Percentiles rank a stretch among this genome's conserved stretches.
Conservation (phyloP, 1,140 invertebrate genomes). For the Magallana ariakensis region DNA sequence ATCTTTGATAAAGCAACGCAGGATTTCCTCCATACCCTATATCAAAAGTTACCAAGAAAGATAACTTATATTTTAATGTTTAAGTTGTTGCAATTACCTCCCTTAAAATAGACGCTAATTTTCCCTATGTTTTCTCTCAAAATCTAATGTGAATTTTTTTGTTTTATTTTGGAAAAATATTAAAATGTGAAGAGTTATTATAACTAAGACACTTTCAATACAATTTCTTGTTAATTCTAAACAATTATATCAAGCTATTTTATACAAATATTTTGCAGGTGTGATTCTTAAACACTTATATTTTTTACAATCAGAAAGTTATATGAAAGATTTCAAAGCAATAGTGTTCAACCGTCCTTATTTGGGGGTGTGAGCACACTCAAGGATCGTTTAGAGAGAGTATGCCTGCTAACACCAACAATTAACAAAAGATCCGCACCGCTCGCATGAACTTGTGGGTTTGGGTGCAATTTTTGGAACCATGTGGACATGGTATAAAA, state of each 20-base stretch:
- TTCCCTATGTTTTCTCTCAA: background rate
- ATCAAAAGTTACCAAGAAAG: conserved; percentile 26
- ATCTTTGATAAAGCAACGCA: conserved; percentile 80
- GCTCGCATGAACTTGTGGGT: conserved; percentile 43
- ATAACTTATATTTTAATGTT: background rate
- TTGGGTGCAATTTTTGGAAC: conserved; percentile 47
- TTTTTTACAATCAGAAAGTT: background rate
- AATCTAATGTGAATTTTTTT: too few relatives aligned
- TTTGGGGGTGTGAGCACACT: conserved; percentile 41
- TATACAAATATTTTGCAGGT: background rate
- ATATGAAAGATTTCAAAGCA: background rate
- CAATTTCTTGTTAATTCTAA: background rate
- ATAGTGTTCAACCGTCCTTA: conserved; percentile 1
- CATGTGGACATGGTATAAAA: background rate
- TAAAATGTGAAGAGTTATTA: too few relatives aligned
- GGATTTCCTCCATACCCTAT: conserved; percentile 79
- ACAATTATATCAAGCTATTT: background rate
- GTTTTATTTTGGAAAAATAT: too few relatives aligned
- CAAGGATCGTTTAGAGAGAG: conserved; percentile 47
- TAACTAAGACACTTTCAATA: background rate
- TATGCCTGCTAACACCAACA: conserved; percentile 43
- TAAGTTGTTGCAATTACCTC: conserved; percentile 12
- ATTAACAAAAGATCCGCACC: conserved; percentile 30
- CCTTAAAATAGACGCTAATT: background rate
- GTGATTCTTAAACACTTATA: background rate